Base-by-base conservation (phyloP, 2,797 vertebrate genomes). In the Mormyrus proboscirostris region DNA sequence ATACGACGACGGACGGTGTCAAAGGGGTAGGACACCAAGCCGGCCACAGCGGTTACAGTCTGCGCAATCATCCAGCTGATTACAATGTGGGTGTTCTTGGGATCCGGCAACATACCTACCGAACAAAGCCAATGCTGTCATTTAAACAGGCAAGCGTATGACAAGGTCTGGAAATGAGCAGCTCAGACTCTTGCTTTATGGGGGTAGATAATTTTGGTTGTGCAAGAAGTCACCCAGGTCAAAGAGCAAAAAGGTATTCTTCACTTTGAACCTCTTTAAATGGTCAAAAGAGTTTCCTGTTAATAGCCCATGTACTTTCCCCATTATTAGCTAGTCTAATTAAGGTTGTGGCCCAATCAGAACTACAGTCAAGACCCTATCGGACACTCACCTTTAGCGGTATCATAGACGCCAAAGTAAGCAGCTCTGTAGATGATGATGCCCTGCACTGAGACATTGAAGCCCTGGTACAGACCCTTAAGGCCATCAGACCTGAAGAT, bases 341-440 rank as follows among this genome's bases (percentile, higher is more conserved):
- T 38, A 76, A 76, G 69, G 69, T 19, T 38, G 29, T 38, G 69
- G 33, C 69, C 69, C 69, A 69, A 9, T 29, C 47, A 9, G 19
- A n/a, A 29, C n/a, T 69, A 69, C n/a, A 51, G 41, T 29, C 47
- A 38, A 41, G 25, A 14, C 5, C n/a, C 8, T 4, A 38, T 29
- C 7, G 0, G 22, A 12, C 4, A 90, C 94, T 91, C 93, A 97
- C 96, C 96, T 93, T 97, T 97, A 0, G 96, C 96, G 0, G 96
- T 97, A 90, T 97, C 96, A 0, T 97, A 97, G 92, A 97, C 95
- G 87, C 97, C 96, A 0, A 97, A 97, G 92, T 97, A 97, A n/a
- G 96, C 94, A 0, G 96, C 97, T 92, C 96, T 95, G 94, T 97
- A 97, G 93, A 97, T 97, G 92, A 97, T 97, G 92, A 97, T 97